phyloP scores from a whole-genome alignment of 2,888 invertebrate genomes.

The Homarus gammarus region DNA sequence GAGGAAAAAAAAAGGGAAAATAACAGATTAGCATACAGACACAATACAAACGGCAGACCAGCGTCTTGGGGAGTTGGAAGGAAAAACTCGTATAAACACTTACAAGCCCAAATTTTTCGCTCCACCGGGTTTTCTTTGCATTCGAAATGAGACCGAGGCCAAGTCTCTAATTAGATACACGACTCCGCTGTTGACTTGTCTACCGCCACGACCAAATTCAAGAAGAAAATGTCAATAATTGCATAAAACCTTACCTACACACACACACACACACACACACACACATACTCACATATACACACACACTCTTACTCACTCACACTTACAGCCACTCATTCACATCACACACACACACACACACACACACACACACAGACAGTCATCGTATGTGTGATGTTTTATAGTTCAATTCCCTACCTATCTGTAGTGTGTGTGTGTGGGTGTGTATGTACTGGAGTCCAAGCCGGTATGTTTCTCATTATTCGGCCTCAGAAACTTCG shows the following conservation, averaged over 20 bases:
- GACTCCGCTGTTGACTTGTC: conserved; percentile 69
- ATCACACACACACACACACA: no score
- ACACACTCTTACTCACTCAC: not conserved
- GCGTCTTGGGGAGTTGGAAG: conserved; percentile 46
- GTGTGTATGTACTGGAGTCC: no score
- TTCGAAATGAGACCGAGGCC: conserved; percentile 66
- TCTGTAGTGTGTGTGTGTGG: conserved; percentile 8
- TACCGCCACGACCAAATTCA: conserved; percentile 55
- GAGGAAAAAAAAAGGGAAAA: conserved; percentile 40
- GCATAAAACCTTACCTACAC: conserved; percentile 59
- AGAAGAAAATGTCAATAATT: conserved; percentile 68
- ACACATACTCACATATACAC: conserved; percentile 9
- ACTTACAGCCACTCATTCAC: no score
- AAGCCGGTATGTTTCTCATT: conserved; percentile 38
- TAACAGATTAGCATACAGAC: conserved; percentile 69
- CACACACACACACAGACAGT: no score
- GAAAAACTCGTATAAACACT: conserved; percentile 72
- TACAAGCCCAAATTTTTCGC: conserved; percentile 71
- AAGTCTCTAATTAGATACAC: conserved; percentile 71
- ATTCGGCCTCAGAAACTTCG: conserved; percentile 36
- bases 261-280: conserved; percentile 11
- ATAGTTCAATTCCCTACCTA: not conserved
- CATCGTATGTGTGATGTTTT: no score
- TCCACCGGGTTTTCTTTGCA: conserved; percentile 71
- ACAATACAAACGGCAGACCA: conserved; percentile 61